Percentiles rank a stretch among this genome's conserved stretches.
Conservation (phyloP, 2,113 vertebrate species). For the Pyrgilauda ruficollis region DNA sequence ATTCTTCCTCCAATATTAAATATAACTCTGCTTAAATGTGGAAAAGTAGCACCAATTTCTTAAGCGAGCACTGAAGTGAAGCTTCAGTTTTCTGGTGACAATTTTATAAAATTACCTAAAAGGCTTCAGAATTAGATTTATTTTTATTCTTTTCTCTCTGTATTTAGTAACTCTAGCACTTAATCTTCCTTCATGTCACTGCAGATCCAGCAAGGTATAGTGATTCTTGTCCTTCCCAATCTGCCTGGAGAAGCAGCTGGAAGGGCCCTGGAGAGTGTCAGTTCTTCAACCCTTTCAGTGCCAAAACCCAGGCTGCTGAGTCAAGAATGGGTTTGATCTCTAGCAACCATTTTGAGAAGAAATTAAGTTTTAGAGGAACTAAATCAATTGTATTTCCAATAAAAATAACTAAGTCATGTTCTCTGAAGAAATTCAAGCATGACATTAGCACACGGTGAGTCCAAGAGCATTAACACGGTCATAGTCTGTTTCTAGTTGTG, state of each 20-base stretch:
- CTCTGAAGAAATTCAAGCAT: not conserved
- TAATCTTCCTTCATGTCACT: not conserved
- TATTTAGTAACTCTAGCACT: not conserved
- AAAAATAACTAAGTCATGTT: not conserved
- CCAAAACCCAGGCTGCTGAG: not conserved
- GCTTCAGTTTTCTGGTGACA: not conserved
- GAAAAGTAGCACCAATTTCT: not conserved
- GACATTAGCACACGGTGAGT: rapidly evolving
- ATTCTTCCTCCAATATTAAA: conserved; percentile 49
- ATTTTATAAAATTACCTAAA: conserved; percentile 23
- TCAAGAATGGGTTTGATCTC: not conserved
- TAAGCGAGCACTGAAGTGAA: not conserved
- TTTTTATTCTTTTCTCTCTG: not conserved
- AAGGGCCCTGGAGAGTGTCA: not conserved
- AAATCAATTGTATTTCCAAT: not conserved
- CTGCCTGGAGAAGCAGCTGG: not conserved
- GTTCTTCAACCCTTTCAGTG: not conserved
- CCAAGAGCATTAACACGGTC: not conserved
- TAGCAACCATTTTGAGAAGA: not conserved
- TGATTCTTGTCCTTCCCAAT: not conserved
- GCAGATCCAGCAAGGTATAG: not conserved
- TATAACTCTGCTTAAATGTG: conserved; percentile 22
- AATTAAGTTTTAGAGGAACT: not conserved
- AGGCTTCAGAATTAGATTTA: not conserved
- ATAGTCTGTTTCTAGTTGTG: rapidly evolving